Conservation (phyloP, 2,888 invertebrate genomes). For the Caenorhabditis becei region DNA sequence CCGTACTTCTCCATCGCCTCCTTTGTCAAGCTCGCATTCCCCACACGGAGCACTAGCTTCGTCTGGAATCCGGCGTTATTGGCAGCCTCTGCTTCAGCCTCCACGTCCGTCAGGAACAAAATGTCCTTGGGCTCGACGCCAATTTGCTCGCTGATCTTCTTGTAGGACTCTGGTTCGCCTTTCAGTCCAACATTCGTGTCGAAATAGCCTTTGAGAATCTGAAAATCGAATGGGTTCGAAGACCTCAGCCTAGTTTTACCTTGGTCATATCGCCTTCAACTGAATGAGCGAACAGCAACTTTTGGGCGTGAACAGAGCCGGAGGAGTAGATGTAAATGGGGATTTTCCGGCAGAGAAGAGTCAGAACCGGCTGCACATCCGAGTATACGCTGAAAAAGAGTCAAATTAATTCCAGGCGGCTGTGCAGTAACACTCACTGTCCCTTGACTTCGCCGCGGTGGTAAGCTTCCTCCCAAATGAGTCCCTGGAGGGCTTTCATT, state of each 20-base stretch:
- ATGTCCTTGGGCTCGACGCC: slow-evolving; percentile 86
- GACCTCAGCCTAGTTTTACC: slow-evolving; percentile 82
- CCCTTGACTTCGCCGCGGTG: slow-evolving; percentile 88
- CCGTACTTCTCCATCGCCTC: slow-evolving; percentile 82
- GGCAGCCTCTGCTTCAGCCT: slow-evolving; percentile 92
- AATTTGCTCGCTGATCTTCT: slow-evolving; percentile 87
- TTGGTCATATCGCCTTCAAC: slow-evolving; percentile 88
- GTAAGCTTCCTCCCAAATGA: slow-evolving; percentile 92
- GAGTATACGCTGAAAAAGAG: slow-evolving; percentile 86
- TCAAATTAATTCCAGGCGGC: no score
- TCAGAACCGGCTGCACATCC: slow-evolving; percentile 89
- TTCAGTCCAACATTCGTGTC: slow-evolving; percentile 92
- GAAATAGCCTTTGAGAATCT: slow-evolving; percentile 89
- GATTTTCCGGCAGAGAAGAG: slow-evolving; percentile 86
- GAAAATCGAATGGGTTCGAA: slow-evolving; percentile 60
- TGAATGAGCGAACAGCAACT: slow-evolving; percentile 89
- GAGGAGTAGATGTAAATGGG: slow-evolving; percentile 92
- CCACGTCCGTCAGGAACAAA: slow-evolving; percentile 91
- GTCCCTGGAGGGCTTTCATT: slow-evolving; percentile 92
- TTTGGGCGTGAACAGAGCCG: slow-evolving; percentile 93
- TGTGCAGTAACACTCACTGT: no score
- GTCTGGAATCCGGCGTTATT: slow-evolving; percentile 87
- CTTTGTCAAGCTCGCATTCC: slow-evolving; percentile 87
- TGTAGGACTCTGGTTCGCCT: slow-evolving; percentile 88
- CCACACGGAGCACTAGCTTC: slow-evolving; percentile 88